Evolutionary conservation across 2,888 invertebrate genomes (phyloP), one percentile per base, ranked within the genome.

Genomic region (Enchytraeus crypticus): DNA sequence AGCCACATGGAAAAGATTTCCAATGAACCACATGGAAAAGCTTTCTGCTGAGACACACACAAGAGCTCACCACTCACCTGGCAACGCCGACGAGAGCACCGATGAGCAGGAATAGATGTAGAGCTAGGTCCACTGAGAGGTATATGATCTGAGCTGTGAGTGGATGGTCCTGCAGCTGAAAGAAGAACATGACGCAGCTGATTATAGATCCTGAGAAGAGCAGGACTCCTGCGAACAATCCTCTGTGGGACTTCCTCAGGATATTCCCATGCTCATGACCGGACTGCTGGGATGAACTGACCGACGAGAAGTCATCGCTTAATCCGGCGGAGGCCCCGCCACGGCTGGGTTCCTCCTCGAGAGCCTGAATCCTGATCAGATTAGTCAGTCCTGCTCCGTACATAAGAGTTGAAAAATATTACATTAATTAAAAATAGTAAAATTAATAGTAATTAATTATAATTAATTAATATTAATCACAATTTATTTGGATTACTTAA

Each of bases 191-290:
- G 46, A 74, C 72, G 27, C 76, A 72, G 64, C 73, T 72, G 56
- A 77, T 72, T 47, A 76, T 68, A 1, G 73, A 73, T 32, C 75
- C 71, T 4, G 79, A 77, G 8, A 80, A 71, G 38, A 80, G 73
- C 2, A 80, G 71, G 8, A 80, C 67, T 2, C 81, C 81, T 32
- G 77, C 68, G 69, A 80, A 80, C 34, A 81, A 65, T 3, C 81
- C 79, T 29, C 76, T 76, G 63, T 80, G 80, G 3, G 80, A 79
- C 63, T 80, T 80, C 59, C 77, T 76, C 77, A 78, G 63, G 77
- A 77, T 18, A 8, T 33, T 56, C 3, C 32, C 34, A 21, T 51
- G 53, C 29, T 54, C 49, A 29, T 55, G 59, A 32, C 46, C 51
- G 26, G 1, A 18, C 5, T 21, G n/a, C 8, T 51, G 26, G 3